These are phyloP conservation scores for Hormaphis cornu DNA, from an alignment of 1,140 invertebrate genomes.

Conservation along the genomic window DNA sequence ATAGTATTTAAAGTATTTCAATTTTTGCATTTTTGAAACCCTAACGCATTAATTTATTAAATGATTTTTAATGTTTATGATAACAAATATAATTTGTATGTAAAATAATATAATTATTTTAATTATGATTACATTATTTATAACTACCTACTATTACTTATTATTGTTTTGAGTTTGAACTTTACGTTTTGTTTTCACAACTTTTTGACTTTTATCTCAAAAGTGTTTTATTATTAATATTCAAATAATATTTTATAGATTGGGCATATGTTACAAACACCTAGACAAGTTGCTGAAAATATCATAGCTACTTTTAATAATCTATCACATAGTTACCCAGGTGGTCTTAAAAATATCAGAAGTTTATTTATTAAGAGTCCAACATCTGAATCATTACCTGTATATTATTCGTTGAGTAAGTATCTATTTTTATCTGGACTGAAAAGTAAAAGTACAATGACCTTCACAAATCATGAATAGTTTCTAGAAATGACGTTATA, in stretches of 20 bases:
- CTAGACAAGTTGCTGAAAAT: conserved; percentile 49
- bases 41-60: too few species aligned
- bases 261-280: conserved; percentile 49
- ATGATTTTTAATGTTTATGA: too few species aligned
- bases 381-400: conserved; percentile 48
- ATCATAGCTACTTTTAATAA: conserved; percentile 45
- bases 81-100: too few species aligned
- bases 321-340: conserved; percentile 50
- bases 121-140: neutral
- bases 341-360: conserved; percentile 54
- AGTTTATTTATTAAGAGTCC: conserved; percentile 49
- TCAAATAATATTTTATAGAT: conserved; percentile 38
- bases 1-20: too few species aligned
- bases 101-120: neutral
- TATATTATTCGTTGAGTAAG: conserved; percentile 55
- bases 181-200: neutral
- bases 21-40: too few species aligned
- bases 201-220: neutral
- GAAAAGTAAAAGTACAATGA: too few species aligned
- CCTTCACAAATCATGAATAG: neutral
- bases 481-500: conserved; percentile 13
- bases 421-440: conserved; percentile 36
- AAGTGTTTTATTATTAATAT: neutral
- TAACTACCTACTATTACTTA: neutral
- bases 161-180: neutral